Evolutionary conservation across 2,797 vertebrate species (phyloP).

Genomic region (Takifugu ocellatus): DNA sequence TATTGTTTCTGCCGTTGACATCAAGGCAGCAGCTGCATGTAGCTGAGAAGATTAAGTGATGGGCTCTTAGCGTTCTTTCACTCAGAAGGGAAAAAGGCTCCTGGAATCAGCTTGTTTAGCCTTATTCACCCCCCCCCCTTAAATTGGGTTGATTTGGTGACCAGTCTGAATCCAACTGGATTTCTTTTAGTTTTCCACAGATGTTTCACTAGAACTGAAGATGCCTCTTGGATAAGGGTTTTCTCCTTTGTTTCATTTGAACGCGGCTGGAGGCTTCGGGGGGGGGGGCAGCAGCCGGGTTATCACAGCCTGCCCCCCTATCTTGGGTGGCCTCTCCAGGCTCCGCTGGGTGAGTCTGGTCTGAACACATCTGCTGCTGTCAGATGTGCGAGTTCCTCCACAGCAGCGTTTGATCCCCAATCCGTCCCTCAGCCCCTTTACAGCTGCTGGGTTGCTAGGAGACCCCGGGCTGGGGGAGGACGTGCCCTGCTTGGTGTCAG

Average conservation of each 20-base stretch:
- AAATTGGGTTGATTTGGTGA: too few relatives aligned
- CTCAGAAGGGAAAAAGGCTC: background rate
- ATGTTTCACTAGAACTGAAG: too few relatives aligned
- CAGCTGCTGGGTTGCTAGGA: constrained; percentile 63
- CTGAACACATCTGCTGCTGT: constrained; percentile 48
- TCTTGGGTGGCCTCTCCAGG: constrained; percentile 51
- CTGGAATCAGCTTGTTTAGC: background rate
- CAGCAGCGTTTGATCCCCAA: constrained; percentile 32
- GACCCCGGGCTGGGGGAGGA: constrained; percentile 32
- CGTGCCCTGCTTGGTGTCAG: constrained; percentile 16
- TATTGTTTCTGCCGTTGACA: constrained; percentile 45
- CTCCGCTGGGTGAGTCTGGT: constrained; percentile 30
- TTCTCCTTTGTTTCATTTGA: background rate
- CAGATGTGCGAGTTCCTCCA: constrained; percentile 53
- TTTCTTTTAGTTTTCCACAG: too few relatives aligned
- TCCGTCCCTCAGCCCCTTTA: constrained; percentile 39
- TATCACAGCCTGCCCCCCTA: constrained; percentile 37
- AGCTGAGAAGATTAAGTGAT: constrained; percentile 39
- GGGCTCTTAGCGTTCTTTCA: background rate
- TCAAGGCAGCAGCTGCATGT: constrained; percentile 19
- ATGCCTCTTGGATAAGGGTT: too few relatives aligned
- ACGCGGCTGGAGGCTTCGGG: background rate
- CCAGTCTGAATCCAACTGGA: too few relatives aligned
- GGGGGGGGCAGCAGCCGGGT: background rate
- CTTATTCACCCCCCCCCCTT: too few relatives aligned